These are phyloP conservation scores for Acanthurus leucopareius DNA, from an alignment of 2,797 vertebrate genomes.

Conservation along the genomic window DNA sequence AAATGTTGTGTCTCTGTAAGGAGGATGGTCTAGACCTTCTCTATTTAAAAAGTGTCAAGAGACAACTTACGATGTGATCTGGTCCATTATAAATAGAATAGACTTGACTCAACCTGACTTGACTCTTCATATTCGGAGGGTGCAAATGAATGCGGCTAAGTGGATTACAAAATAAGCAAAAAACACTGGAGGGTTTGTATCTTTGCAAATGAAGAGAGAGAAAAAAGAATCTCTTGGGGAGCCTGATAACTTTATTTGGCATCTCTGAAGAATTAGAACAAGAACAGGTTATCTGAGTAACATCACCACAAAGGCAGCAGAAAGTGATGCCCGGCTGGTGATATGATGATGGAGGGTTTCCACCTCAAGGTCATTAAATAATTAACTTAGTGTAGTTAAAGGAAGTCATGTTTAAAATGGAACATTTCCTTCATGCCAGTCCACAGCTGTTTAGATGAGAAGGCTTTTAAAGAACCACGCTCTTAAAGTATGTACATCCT, in stretches of 20 bases:
- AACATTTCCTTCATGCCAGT: conserved; percentile 36
- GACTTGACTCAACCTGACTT: not conserved
- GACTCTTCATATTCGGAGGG: conserved; percentile 17
- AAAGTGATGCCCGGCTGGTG: conserved; percentile 45
- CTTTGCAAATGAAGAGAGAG: conserved; percentile 33
- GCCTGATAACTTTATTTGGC: conserved; percentile 68
- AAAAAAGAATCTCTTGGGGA: conserved; percentile 40
- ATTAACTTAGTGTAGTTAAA: conserved; percentile 71
- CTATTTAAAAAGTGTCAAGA: too few relatives aligned
- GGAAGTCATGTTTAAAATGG: conserved; percentile 61
- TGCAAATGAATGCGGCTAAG: conserved; percentile 10
- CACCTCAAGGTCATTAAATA: conserved; percentile 78
- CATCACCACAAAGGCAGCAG: conserved; percentile 16
- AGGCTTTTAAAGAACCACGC: not conserved
- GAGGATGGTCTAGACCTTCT: too few relatives aligned
- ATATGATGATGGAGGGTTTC: conserved; percentile 68
- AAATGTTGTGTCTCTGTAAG: too few relatives aligned
- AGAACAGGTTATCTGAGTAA: conserved; percentile 68
- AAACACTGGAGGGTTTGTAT: conserved; percentile 35
- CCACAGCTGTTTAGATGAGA: conserved; percentile 20
- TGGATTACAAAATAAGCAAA: conserved; percentile 27
- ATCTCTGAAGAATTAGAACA: conserved; percentile 71
- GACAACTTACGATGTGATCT: too few relatives aligned
- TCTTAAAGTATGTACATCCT: conserved; percentile 37
- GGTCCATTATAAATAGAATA: too few relatives aligned